These are phyloP conservation scores for Pitta sordida DNA, from an alignment of 2,113 vertebrate species.

Conservation along the genomic window DNA sequence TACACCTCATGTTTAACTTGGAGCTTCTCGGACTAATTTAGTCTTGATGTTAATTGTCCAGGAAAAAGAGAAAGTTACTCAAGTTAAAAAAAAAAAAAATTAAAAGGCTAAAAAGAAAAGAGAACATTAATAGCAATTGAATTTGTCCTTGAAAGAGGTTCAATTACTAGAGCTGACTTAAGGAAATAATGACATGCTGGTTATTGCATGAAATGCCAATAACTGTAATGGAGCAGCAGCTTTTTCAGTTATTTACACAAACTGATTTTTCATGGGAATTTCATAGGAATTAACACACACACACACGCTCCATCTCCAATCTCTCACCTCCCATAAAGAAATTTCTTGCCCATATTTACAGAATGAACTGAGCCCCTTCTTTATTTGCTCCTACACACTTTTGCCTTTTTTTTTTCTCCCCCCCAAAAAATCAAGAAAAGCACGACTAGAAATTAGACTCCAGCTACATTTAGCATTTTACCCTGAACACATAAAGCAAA, in stretches of 20 bases:
- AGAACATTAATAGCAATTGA: background rate
- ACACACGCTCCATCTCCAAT: background rate
- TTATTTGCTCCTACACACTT: background rate
- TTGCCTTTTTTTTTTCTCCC: background rate
- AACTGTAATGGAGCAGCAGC: background rate
- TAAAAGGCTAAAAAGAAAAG: rapidly evolving
- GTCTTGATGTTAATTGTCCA: background rate
- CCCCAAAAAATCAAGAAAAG: background rate
- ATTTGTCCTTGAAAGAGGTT: background rate
- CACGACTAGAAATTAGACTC: background rate
- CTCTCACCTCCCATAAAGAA: background rate
- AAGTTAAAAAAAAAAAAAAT: background rate
- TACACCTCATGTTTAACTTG: rapidly evolving
- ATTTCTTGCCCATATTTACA: background rate
- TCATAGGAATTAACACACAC: background rate
- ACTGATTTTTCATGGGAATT: background rate
- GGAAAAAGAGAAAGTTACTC: background rate
- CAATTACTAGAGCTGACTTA: background rate
- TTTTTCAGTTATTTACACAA: background rate
- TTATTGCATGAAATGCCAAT: background rate
- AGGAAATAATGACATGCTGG: background rate
- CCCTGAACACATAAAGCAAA: background rate
- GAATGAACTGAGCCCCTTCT: background rate
- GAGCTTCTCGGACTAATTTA: background rate
- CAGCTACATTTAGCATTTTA: background rate